Evolutionary conservation across 2,113 vertebrate genomes (phyloP), one percentile per base, ranked within the genome.

Genomic region (Xyrauchen texanus): DNA sequence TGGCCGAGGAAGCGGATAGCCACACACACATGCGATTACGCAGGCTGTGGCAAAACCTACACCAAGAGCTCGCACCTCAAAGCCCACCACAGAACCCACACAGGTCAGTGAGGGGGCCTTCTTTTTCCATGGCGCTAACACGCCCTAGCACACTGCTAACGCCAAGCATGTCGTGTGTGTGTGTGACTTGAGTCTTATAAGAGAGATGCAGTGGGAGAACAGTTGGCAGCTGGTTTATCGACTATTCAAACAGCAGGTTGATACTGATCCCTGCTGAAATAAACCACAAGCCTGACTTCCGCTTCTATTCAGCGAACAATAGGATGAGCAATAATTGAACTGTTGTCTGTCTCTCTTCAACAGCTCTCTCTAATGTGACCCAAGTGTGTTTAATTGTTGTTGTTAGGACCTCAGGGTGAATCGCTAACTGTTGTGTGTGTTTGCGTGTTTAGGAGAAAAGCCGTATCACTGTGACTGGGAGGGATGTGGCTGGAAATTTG

Each of bases 391-490:
- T 16, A 55, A 58, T 34, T 78, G 66, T 61, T 49, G 44, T 44
- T 4, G 21, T 44, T 61, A 4, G 55, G 13, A 82, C 85, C 75
- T 80, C 49, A 34, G 81, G 80, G 84, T 61, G 57, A 45, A 76
- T 4, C 7, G 52, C 84, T 88, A 87, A 90, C 87, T 34, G 76
- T 82, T 85, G 66, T 84, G 15, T 86, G 71, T 89, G 71, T 80
- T 5, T 76, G 58, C 81, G 78, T 81, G 46, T 87, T 49, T 81
- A 99, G 98, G 98, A 88, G 98, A 99, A 91, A 99, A 99, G 85
- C 98, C 98, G 64, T 99, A 99, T 91, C 96, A 98, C 92, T 99
- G 98, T 91, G 97, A 99, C 89, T 99, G 98, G 98, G 97, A 99
- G 71, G 97, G 98, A 83, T 99, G 98, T 0, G 98, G 97, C 76